A percentile compares a stretch with the other conserved stretches of the same genome.
phyloP scores from a whole-genome alignment of 1,140 invertebrate species.

The Helicoverpa zea region DNA sequence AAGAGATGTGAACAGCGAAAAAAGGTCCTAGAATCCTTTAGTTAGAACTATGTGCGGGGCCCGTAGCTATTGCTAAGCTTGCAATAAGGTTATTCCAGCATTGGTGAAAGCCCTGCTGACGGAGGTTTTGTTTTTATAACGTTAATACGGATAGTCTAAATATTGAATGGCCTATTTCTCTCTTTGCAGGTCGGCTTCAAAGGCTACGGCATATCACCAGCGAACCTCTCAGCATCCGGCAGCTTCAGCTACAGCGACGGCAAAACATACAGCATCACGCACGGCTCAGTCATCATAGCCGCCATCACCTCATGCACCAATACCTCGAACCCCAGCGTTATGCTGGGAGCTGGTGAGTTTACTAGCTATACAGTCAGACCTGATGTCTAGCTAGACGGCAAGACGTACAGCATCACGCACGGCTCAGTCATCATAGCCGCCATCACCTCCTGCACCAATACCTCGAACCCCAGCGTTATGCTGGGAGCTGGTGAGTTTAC shows the following conservation, averaged over 20 bases:
- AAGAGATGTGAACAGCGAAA: too few species aligned
- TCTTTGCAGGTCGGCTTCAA: constrained; percentile 98
- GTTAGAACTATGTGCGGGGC: too few species aligned
- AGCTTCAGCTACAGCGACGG: constrained; percentile 95
- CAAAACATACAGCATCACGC: constrained; percentile 93
- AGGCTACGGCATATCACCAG: constrained; percentile 94
- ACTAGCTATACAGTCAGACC: too few species aligned
- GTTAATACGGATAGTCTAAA: too few species aligned
- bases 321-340: constrained; percentile 98
- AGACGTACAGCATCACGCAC: constrained; percentile 94
- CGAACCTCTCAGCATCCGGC: constrained; percentile 89
- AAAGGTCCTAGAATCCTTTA: too few species aligned
- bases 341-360: constrained; percentile 93
- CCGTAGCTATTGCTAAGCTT: too few species aligned
- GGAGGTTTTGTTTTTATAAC: too few species aligned
- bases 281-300: constrained; percentile 98
- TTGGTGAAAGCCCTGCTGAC: too few species aligned
- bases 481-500: constrained; percentile 90
- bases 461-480: constrained; percentile 99
- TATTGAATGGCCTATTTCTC: too few species aligned
- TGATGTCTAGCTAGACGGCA: constrained; percentile 87
- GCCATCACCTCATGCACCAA: constrained; percentile 99
- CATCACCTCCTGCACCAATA: constrained; percentile 99
- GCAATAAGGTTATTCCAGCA: too few species aligned
- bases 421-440: constrained; percentile 99